phyloP scores from a whole-genome alignment of 2,888 invertebrate genomes.

The Andrena minutula region DNA sequence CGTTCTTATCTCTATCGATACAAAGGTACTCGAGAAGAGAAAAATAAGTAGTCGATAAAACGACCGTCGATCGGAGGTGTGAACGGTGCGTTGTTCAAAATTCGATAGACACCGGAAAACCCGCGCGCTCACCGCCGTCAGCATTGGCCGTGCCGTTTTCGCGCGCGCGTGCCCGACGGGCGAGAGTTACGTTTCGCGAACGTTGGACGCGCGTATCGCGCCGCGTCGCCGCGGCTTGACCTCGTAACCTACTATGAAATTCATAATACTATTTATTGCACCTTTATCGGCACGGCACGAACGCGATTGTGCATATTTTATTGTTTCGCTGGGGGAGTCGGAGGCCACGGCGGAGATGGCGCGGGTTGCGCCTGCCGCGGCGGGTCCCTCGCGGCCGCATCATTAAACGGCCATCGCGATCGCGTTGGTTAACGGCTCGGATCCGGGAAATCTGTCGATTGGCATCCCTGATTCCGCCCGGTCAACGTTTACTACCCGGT shows the following conservation, averaged over 20 bases:
- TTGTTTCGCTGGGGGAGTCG: slow-evolving; percentile 29
- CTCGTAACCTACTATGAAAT: slow-evolving; percentile 63
- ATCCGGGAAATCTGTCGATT: slow-evolving; percentile 71
- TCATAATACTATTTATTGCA: slow-evolving; percentile 53
- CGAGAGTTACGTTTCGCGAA: background rate
- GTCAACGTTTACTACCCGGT: slow-evolving; percentile 63
- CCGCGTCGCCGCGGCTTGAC: slow-evolving; percentile 22
- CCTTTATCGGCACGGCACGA: slow-evolving; percentile 33
- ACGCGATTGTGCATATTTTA: slow-evolving; percentile 54
- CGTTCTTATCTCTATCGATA: slow-evolving; percentile 38
- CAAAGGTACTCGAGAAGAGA: background rate
- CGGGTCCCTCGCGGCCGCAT: background rate
- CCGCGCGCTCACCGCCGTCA: background rate
- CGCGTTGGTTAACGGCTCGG: slow-evolving; percentile 58
- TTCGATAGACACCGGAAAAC: background rate
- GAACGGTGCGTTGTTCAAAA: background rate
- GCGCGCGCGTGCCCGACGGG: no score
- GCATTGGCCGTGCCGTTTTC: background rate
- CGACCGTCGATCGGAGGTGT: background rate
- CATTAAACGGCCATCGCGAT: slow-evolving; percentile 64
- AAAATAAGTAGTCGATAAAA: slow-evolving; percentile 12
- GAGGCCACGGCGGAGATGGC: slow-evolving; percentile 11
- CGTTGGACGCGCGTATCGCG: background rate
- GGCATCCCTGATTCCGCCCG: slow-evolving; percentile 68
- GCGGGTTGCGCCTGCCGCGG: background rate